Evolutionary conservation across 53 echinoderm and acorn worm genomes (phyloP).

Genomic region (Crossaster papposus): DNA sequence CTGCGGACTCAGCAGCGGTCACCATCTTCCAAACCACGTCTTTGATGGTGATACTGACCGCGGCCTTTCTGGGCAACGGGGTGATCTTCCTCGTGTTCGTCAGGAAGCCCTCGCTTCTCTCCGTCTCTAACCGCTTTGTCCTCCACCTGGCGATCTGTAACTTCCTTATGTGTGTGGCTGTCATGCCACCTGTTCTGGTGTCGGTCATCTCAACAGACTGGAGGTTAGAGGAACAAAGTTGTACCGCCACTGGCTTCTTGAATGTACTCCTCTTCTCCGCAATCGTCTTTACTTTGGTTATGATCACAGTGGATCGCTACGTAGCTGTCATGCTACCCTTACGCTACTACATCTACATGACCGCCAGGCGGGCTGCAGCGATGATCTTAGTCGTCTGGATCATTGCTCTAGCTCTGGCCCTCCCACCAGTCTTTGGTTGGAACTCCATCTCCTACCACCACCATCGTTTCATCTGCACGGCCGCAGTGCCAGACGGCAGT

Average conservation of each 20-base stretch:
- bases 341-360: conserved; percentile 72
- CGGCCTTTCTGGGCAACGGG: conserved; percentile 79
- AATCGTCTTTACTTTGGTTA: conserved; percentile 74
- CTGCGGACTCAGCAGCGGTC: conserved; percentile 23
- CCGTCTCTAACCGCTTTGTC: conserved; percentile 80
- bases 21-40: conserved; percentile 40
- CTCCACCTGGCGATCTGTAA: conserved; percentile 82
- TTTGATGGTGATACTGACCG: conserved; percentile 67
- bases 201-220: conserved; percentile 72
- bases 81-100: conserved; percentile 78
- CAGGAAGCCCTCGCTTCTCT: conserved; percentile 76
- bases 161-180: conserved; percentile 75
- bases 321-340: conserved; percentile 78
- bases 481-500: conserved; percentile 19
- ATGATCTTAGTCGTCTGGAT: conserved; percentile 73
- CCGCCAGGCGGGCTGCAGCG: conserved; percentile 54
- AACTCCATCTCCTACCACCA: conserved; percentile 67
- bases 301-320: conserved; percentile 84
- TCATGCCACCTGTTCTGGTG: conserved; percentile 78
- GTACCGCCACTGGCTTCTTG: conserved; percentile 72
- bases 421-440: conserved; percentile 86
- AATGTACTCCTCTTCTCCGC: conserved; percentile 75
- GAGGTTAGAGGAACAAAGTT: conserved; percentile 66
- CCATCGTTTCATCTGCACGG: conserved; percentile 77
- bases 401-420: conserved; percentile 60